Percentiles rank a stretch among this genome's conserved stretches.
phyloP scores from a whole-genome alignment of 1,140 invertebrate genomes.

The Meloidogyne exigua region DNA sequence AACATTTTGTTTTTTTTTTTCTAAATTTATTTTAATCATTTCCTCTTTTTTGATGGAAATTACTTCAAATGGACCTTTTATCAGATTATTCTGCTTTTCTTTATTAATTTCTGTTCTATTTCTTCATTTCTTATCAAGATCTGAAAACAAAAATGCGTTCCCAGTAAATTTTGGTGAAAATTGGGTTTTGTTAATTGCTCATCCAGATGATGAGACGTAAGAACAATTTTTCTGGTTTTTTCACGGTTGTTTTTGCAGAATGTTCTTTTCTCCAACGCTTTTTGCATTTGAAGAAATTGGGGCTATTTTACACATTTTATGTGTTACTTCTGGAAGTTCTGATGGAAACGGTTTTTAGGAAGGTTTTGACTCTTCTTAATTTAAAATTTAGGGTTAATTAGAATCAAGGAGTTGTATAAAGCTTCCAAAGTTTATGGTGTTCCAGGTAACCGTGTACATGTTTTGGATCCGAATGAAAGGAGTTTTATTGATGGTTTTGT shows the following conservation, averaged over 20 bases:
- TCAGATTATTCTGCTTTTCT: background rate
- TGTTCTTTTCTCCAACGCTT: slow-evolving; percentile 93
- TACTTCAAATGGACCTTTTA: background rate
- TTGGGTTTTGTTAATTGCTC: slow-evolving; percentile 78
- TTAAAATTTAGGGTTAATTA: slow-evolving; percentile 1
- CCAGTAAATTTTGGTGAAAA: slow-evolving; percentile 14
- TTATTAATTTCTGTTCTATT: background rate
- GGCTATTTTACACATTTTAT: slow-evolving; percentile 77
- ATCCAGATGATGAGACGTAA: slow-evolving; percentile 77
- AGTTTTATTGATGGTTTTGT: slow-evolving; percentile 74
- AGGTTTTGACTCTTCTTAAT: background rate
- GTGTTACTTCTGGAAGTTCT: slow-evolving; percentile 77
- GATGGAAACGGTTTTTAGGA: background rate
- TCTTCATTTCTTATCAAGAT: background rate
- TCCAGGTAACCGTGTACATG: slow-evolving; percentile 69
- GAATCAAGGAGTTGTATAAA: slow-evolving; percentile 8
- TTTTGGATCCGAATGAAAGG: slow-evolving; percentile 70
- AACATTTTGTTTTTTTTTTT: background rate
- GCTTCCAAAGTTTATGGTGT: background rate
- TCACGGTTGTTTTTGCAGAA: slow-evolving; percentile 64
- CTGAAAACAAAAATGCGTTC: slow-evolving; percentile 10
- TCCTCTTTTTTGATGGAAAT: background rate
- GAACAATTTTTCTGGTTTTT: slow-evolving; percentile 1
- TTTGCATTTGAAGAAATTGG: slow-evolving; percentile 70
- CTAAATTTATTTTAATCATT: background rate